Base-by-base conservation (phyloP, 2,113 vertebrate species). In the Chlamydotis undulata region DNA sequence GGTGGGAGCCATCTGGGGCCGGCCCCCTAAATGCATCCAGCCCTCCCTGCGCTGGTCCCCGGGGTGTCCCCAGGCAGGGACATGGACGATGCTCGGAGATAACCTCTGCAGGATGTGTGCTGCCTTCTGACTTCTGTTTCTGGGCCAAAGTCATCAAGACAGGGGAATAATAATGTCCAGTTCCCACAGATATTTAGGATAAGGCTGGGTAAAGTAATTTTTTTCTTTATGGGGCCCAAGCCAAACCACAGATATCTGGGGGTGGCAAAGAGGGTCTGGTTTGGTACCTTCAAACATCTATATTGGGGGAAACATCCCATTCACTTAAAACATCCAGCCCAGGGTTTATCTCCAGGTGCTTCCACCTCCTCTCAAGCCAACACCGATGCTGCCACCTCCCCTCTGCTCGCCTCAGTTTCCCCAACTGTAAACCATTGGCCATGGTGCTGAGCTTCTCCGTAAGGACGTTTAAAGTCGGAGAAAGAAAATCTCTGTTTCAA, bases 141-240 rank as follows among this genome's bases (percentile, higher is more conserved):
- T 93, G 90, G 88, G 92, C 47, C 85, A 94, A 92, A 90, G 64
- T 81, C 79, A 55, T 87, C 75, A 52, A 83, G 91, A 49, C 57
- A 78, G 76, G 67, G 93, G 86, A 96, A 59, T 87, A 86, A 65
- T 64, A 75, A 89, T 14, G 57, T 97, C 65, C 89, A 71, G 87
- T 97, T 97, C 95, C 93, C 95, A 97, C 95, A 96, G 87, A 96
- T 93, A 82, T 64, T 96, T 95, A 31, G 2, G 63, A 89, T 1
- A 2, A 68, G 26, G 35, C 39, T 79, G 77, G 39, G 69, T 94
- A 95, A 96, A 78, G 83, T 8, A 35, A 8, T 5, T 26, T 93
- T 86, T 52, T 89, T 9, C 31, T 78, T 21, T 50, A 11, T 26
- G 37, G 23, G 60, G 21, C 80, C 25, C 41, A 47, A 78, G 86